Percentiles rank a stretch among this genome's conserved stretches.
Conservation (phyloP, 2,888 invertebrate genomes). For the Pheosia gnoma region DNA sequence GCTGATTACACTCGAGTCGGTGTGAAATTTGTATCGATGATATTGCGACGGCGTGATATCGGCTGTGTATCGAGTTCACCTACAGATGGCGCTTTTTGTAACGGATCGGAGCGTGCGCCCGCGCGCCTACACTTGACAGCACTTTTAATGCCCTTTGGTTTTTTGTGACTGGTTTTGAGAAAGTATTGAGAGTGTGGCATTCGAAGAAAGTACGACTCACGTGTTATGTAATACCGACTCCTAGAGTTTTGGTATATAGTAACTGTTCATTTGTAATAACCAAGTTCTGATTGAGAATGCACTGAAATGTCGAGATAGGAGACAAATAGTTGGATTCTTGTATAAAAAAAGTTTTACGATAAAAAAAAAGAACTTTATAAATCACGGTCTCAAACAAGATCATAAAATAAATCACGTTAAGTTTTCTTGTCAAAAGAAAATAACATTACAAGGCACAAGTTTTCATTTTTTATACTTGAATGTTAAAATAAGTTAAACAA, state of each 20-base stretch:
- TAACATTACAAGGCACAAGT: too few relatives aligned
- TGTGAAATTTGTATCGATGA: constrained; percentile 8
- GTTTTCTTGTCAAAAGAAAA: too few relatives aligned
- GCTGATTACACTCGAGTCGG: too few relatives aligned
- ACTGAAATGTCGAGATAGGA: too few relatives aligned
- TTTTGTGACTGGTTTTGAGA: constrained; percentile 19
- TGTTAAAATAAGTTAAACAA: neutral
- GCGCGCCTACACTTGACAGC: constrained; percentile 27
- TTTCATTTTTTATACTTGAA: neutral
- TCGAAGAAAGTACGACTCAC: constrained; percentile 4
- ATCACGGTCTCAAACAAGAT: too few relatives aligned
- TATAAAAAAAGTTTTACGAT: too few relatives aligned
- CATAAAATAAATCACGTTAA: too few relatives aligned
- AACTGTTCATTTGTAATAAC: too few relatives aligned
- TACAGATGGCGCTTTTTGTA: constrained; percentile 29
- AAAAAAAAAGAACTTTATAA: too few relatives aligned
- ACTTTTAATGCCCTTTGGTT: constrained; percentile 11
- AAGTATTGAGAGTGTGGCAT: constrained; percentile 27
- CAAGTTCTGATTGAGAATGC: too few relatives aligned
- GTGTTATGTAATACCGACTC: neutral
- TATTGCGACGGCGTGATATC: constrained; percentile 9
- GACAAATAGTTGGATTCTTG: too few relatives aligned
- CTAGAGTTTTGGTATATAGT: too few relatives aligned
- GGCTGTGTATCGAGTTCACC: constrained; percentile 15
- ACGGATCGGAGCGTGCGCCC: constrained; percentile 24